These are phyloP conservation scores for Porites divaricata DNA, from an alignment of 92 coral and sea anemone species.

Conservation along the genomic window DNA sequence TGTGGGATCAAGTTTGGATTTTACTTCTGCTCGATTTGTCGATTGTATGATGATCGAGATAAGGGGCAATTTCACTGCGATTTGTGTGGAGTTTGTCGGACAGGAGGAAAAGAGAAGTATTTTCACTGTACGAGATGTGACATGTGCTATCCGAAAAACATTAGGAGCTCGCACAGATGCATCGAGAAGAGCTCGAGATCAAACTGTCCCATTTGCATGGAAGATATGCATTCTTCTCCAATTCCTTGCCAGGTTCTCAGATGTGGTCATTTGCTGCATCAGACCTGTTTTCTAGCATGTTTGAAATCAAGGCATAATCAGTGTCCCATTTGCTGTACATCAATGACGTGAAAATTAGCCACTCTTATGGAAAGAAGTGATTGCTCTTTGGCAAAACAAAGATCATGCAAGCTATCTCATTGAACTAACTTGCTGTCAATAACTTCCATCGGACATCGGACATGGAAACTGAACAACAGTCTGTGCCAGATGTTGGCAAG, in stretches of 20 bases:
- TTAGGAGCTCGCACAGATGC: slow-evolving; percentile 75
- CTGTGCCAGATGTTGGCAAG: too few relatives aligned
- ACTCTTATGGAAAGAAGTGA: too few relatives aligned
- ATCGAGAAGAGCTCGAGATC: slow-evolving; percentile 89
- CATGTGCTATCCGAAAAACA: slow-evolving; percentile 77
- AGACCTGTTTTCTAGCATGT: slow-evolving; percentile 81
- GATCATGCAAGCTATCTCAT: too few relatives aligned
- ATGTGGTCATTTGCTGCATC: slow-evolving; percentile 95
- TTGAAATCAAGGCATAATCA: slow-evolving; percentile 42
- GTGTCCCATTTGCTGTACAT: slow-evolving; percentile 75
- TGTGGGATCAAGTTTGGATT: slow-evolving; percentile 89
- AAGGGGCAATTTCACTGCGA: slow-evolving; percentile 97
- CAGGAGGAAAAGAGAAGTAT: slow-evolving; percentile 90
- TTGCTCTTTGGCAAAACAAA: too few relatives aligned
- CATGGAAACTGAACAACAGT: too few relatives aligned
- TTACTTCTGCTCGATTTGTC: slow-evolving; percentile 88
- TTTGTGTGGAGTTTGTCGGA: slow-evolving; percentile 89
- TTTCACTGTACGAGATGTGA: slow-evolving; percentile 87
- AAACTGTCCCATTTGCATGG: slow-evolving; percentile 93
- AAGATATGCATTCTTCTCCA: slow-evolving; percentile 82
- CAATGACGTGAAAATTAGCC: slow-evolving; percentile 46
- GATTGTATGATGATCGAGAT: slow-evolving; percentile 89
- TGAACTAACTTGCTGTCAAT: too few relatives aligned
- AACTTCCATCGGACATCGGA: too few relatives aligned
- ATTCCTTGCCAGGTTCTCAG: slow-evolving; percentile 86